These are phyloP conservation scores for Penaeus vannamei DNA, from an alignment of 1,140 invertebrate genomes.

Conservation along the genomic window DNA sequence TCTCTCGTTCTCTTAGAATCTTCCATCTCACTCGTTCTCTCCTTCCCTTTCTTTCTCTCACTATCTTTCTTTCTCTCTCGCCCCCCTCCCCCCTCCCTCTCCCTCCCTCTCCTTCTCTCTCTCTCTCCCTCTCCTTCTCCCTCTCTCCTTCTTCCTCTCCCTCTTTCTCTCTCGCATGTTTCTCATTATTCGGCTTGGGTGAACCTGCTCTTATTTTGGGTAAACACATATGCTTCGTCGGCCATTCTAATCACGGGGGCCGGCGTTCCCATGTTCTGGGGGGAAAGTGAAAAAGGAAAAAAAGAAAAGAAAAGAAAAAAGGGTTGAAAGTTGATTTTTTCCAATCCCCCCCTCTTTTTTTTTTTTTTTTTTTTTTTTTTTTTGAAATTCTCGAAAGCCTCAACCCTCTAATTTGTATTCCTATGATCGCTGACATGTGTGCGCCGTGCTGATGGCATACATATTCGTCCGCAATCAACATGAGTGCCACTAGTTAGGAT, in stretches of 20 bases:
- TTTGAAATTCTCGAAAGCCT: neutral
- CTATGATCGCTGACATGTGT: slow-evolving; percentile 57
- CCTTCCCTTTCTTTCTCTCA: neutral
- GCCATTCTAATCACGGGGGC: slow-evolving; percentile 56
- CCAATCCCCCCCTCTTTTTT: too few species aligned
- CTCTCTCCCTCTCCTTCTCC: neutral
- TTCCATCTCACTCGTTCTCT: neutral
- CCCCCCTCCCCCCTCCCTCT: neutral
- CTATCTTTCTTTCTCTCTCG: neutral
- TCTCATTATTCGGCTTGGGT: slow-evolving; percentile 30
- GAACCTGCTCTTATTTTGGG: slow-evolving; percentile 45
- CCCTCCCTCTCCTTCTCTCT: neutral
- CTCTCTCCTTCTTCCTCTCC: neutral
- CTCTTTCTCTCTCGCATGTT: neutral
- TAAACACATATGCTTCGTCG: slow-evolving; percentile 60
- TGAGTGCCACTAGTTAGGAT: slow-evolving; percentile 34
- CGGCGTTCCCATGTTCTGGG: neutral
- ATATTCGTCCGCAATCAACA: slow-evolving; percentile 59
- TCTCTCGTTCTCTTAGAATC: too few species aligned
- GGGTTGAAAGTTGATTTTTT: too few species aligned
- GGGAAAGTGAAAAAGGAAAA: neutral
- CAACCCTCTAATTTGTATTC: slow-evolving; percentile 50
- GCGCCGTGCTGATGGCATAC: slow-evolving; percentile 53
- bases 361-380: too few species aligned
- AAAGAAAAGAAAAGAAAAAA: neutral